Percentiles rank a stretch among this genome's conserved stretches.
phyloP scores from a whole-genome alignment of 2,888 invertebrate species.

The Marasmarcha lunaedactyla region DNA sequence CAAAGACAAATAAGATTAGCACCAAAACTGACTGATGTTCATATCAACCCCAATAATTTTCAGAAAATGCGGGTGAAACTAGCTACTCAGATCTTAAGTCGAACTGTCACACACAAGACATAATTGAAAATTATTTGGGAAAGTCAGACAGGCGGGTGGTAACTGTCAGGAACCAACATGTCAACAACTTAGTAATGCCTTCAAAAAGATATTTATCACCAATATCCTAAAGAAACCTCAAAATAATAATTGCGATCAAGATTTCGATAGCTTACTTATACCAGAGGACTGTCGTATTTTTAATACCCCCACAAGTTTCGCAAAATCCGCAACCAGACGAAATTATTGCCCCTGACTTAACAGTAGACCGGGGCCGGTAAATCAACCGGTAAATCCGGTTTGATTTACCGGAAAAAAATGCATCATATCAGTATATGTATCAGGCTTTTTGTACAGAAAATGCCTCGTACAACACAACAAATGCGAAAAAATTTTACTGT shows the following conservation, averaged over 20 bases:
- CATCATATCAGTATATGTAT: constrained; percentile 9
- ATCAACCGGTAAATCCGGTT: constrained; percentile 9
- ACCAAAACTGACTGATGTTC: too few relatives aligned
- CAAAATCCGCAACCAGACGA: too few relatives aligned
- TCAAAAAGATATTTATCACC: too few relatives aligned
- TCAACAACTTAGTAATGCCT: too few relatives aligned
- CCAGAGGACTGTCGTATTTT: constrained; percentile 7
- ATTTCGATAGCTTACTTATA: too few relatives aligned
- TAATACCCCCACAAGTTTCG: constrained; percentile 3
- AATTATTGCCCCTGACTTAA: too few relatives aligned
- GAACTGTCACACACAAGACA: constrained; percentile 11
- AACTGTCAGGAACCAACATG: constrained; percentile 10
- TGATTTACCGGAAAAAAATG: constrained; percentile 11
- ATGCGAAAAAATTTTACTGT: constrained; percentile 10
- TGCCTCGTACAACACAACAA: too few relatives aligned
- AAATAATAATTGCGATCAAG: constrained; percentile 6
- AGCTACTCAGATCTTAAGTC: too few relatives aligned
- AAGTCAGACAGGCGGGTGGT: constrained; percentile 11
- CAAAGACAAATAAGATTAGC: too few relatives aligned
- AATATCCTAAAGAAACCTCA: constrained; percentile 8
- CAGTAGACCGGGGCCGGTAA: constrained; percentile 9
- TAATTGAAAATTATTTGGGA: constrained; percentile 12
- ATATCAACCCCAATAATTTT: too few relatives aligned
- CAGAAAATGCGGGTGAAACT: too few relatives aligned
- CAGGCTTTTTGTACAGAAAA: too few relatives aligned